Evolutionary conservation across 2,888 invertebrate genomes (phyloP).

Genomic region (Chrysina gloriosa): DNA sequence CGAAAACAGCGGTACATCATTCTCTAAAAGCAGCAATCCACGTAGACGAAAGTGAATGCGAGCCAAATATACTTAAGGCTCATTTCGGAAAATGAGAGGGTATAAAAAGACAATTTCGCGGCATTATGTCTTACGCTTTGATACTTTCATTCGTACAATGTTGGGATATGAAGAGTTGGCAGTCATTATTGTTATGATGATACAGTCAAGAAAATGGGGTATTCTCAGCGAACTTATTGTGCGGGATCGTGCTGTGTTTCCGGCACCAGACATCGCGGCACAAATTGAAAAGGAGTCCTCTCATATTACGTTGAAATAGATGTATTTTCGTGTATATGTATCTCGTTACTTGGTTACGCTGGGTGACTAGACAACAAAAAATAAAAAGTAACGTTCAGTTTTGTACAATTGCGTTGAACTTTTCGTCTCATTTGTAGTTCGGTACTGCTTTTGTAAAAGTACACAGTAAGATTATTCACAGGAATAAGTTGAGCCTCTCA

Average conservation of each 20-base stretch:
- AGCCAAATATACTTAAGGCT: slow-evolving; percentile 31
- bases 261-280: slow-evolving; percentile 13
- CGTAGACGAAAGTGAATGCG: slow-evolving; percentile 28
- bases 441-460: no score
- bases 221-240: slow-evolving; percentile 12
- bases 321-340: not conserved
- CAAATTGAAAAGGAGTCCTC: slow-evolving; percentile 27
- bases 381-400: not conserved
- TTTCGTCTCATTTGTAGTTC: no score
- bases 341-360: slow-evolving; percentile 9
- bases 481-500: no score
- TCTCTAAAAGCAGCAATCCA: slow-evolving; percentile 6
- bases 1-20: not conserved
- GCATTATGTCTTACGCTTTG: slow-evolving; percentile 28
- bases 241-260: slow-evolving; percentile 15
- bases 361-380: not conserved
- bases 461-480: no score
- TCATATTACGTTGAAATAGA: not conserved
- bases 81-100: slow-evolving; percentile 36
- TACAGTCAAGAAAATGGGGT: slow-evolving; percentile 33
- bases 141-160: slow-evolving; percentile 22
- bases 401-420: no score
- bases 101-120: slow-evolving; percentile 32
- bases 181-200: slow-evolving; percentile 35
- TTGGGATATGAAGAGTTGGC: not conserved